phyloP scores from a whole-genome alignment of 2,113 vertebrate genomes.

The Halichoerus grypus region DNA sequence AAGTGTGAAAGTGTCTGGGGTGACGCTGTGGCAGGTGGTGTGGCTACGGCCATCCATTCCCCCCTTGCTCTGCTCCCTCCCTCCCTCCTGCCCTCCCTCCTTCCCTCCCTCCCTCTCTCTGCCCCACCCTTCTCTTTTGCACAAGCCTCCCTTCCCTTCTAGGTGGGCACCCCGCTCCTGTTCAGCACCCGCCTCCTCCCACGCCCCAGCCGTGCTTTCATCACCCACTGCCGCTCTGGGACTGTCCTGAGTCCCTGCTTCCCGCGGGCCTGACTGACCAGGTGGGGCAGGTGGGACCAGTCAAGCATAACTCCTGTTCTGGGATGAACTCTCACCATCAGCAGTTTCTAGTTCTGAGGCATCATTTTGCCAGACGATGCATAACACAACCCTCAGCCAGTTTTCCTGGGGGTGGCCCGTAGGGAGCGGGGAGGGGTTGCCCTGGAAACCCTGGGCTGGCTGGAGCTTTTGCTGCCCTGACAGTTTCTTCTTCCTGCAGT shows the following conservation, averaged over 20 bases:
- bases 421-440: not conserved
- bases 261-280: not conserved
- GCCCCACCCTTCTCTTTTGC: not conserved
- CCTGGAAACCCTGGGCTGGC: conserved; percentile 20
- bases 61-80: not conserved
- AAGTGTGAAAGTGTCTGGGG: not conserved
- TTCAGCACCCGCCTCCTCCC: not conserved
- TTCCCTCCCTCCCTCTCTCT: not conserved
- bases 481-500: conserved; percentile 63
- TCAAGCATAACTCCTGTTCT: conserved; percentile 48
- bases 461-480: conserved; percentile 53
- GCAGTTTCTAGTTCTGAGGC: conserved; percentile 72
- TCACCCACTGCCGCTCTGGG: not conserved
- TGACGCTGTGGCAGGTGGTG: not conserved
- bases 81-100: not conserved
- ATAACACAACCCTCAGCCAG: not conserved
- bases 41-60: not conserved
- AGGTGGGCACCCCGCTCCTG: not conserved
- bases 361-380: conserved; percentile 42
- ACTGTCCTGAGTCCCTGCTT: not conserved
- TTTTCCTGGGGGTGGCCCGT: not conserved
- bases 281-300: not conserved
- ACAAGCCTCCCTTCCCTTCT: not conserved
- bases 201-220: not conserved
- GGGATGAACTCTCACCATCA: conserved; percentile 43